Conservation (phyloP, 2,113 vertebrate species). For the Pelecanus crispus region DNA sequence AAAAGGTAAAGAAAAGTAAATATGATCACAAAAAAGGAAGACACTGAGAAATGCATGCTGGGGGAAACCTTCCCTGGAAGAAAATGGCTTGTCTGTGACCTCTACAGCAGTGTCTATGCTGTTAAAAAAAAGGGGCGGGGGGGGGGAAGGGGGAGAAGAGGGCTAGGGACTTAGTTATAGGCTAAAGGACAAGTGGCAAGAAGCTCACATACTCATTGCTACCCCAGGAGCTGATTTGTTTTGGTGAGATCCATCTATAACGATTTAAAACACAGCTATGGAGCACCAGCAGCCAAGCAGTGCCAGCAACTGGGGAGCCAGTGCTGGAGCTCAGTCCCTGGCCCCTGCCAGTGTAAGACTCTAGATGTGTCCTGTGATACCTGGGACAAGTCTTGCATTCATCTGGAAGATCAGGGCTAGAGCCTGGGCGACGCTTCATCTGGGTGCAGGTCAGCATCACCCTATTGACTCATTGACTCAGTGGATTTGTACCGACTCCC, state of each 20-base stretch:
- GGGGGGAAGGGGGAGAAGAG: accelerated
- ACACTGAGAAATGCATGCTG: not conserved
- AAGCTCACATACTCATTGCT: not conserved
- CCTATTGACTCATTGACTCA: not conserved
- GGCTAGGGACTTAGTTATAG: not conserved
- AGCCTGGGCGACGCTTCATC: not conserved
- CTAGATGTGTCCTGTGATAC: not conserved
- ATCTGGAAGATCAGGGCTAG: not conserved
- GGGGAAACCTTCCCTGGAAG: not conserved
- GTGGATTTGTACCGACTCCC: not conserved
- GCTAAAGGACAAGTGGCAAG: not conserved
- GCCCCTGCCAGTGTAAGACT: not conserved
- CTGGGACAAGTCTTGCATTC: not conserved
- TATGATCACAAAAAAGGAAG: not conserved
- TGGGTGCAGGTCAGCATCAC: not conserved
- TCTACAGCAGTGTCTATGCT: not conserved
- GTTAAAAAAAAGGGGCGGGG: not conserved
- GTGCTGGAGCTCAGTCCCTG: not conserved
- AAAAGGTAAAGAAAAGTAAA: not conserved
- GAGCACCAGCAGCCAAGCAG: not conserved
- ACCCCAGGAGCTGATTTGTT: not conserved
- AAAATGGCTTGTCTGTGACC: not conserved
- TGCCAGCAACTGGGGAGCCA: accelerated
- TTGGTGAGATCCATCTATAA: not conserved
- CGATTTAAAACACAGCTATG: not conserved